Evolutionary conservation across 2,888 invertebrate genomes (phyloP).

Genomic region (Seladonia tumulorum): DNA sequence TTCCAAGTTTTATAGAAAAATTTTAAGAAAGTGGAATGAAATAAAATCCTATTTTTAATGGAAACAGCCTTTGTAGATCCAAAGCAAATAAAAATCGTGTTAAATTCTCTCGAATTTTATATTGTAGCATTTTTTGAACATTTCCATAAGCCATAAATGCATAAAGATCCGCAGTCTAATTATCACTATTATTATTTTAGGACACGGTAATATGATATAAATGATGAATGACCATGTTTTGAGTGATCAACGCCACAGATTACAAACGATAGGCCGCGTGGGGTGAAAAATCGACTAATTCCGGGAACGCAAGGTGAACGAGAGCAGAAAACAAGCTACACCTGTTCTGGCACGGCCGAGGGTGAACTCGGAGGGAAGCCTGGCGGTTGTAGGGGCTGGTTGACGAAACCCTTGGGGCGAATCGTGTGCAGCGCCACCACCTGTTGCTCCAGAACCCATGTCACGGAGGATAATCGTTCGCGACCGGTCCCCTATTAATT

Average conservation of each 20-base stretch:
- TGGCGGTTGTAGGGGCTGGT: constrained; percentile 44
- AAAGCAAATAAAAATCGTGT: too few species aligned
- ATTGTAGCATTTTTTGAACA: too few species aligned
- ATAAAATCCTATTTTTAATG: too few species aligned
- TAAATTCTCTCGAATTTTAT: too few species aligned
- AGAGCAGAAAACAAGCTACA: constrained; percentile 39
- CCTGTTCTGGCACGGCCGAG: constrained; percentile 45
- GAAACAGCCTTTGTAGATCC: too few species aligned
- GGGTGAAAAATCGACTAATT: not conserved
- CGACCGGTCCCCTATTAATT: constrained; percentile 35
- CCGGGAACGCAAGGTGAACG: constrained; percentile 39
- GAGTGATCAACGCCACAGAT: not conserved
- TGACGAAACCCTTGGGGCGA: constrained; percentile 59
- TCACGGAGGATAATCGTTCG: constrained; percentile 42
- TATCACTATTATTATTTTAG: too few species aligned
- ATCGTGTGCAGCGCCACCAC: constrained; percentile 61
- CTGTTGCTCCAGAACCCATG: constrained; percentile 59
- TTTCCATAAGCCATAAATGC: too few species aligned
- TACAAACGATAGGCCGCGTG: not conserved
- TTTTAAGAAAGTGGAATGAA: too few species aligned
- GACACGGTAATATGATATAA: not conserved
- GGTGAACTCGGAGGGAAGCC: constrained; percentile 56
- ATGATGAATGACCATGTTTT: not conserved
- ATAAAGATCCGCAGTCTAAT: too few species aligned
- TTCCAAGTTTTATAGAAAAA: too few species aligned